A percentile compares a stretch with the other conserved stretches of the same genome.
These are phyloP conservation scores for Dicycla oo DNA, from an alignment of 2,888 invertebrate species.

Conservation along the genomic window DNA sequence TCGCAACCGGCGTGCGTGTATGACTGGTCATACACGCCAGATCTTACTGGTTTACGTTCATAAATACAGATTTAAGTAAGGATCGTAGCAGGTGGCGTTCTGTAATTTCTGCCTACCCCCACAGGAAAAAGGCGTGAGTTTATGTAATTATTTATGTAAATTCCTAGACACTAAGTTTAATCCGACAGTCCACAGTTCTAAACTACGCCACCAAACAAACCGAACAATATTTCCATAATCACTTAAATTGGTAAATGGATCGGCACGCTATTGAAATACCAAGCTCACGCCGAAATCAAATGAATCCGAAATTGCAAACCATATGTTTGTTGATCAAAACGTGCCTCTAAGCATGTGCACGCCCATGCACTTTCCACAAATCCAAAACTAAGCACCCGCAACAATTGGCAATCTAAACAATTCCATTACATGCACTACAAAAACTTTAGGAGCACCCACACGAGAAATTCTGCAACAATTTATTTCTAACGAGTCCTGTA, in stretches of 20 bases:
- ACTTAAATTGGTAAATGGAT: constrained; percentile 8
- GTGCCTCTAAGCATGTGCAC: neutral
- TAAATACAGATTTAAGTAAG: too few relatives aligned
- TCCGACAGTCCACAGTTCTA: neutral
- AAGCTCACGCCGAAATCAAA: neutral
- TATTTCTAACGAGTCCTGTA: constrained; percentile 48
- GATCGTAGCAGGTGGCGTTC: too few relatives aligned
- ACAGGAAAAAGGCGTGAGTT: too few relatives aligned
- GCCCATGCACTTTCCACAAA: neutral
- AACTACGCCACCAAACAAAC: constrained; percentile 1
- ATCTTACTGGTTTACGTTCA: too few relatives aligned
- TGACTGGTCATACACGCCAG: too few relatives aligned
- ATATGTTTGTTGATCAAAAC: neutral
- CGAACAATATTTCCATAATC: neutral
- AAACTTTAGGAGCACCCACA: constrained; percentile 24
- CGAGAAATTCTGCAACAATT: constrained; percentile 45
- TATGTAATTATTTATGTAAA: too few relatives aligned
- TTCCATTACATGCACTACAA: constrained; percentile 32
- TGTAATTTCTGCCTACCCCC: too few relatives aligned
- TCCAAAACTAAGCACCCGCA: constrained; percentile 14
- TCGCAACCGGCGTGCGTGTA: too few relatives aligned
- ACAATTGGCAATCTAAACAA: constrained; percentile 31
- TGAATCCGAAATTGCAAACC: constrained; percentile 4
- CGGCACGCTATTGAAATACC: neutral
- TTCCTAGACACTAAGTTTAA: too few relatives aligned